Evolutionary conservation across 2,888 invertebrate species (phyloP), one percentile per base, ranked within the genome.

Genomic region (Xylophagus ater): DNA sequence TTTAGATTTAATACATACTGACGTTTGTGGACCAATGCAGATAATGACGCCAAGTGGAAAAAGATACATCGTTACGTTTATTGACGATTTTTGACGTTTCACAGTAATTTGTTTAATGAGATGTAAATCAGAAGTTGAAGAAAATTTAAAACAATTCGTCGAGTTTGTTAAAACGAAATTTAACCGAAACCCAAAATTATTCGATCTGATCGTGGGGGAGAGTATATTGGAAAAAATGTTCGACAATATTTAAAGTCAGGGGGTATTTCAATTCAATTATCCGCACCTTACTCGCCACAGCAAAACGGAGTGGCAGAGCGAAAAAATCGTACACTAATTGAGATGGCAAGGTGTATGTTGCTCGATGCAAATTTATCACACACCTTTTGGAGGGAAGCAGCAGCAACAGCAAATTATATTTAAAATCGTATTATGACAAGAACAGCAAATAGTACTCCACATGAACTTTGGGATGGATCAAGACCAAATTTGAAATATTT

Each of bases 11-110:
- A n/a, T n/a, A n/a, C n/a, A n/a, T n/a, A n/a, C n/a, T n/a, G n/a
- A n/a, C n/a, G n/a, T n/a, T n/a, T n/a, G n/a, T n/a, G n/a, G n/a
- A n/a, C n/a, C n/a, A 1, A 53, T 56, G 52, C 47, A 52, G 26
- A 51, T 48, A 2, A n/a, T 20, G 4, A 51, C 54, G 3, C 46
- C 45, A n/a, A 41, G 50, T 18, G 47, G 47, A 13, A 53, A 52
- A 26, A 42, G 47, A 13, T 55, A 52, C 36, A 14, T 55, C 2
- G 8, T 56, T 4, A 56, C 51, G 0, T 43, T 58, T 7, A 55
- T 55, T 10, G 56, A 57, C 37, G 57, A 58, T 44, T 56, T 38
- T 37, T 52, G 52, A 5, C 43, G 51, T 30, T 57, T 48, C 32
- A 50, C 51, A 7, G 29, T 32, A 1, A 37, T 54, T 25, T 52